phyloP scores from a whole-genome alignment of 1,140 invertebrate genomes.

The Camponotus floridanus region DNA sequence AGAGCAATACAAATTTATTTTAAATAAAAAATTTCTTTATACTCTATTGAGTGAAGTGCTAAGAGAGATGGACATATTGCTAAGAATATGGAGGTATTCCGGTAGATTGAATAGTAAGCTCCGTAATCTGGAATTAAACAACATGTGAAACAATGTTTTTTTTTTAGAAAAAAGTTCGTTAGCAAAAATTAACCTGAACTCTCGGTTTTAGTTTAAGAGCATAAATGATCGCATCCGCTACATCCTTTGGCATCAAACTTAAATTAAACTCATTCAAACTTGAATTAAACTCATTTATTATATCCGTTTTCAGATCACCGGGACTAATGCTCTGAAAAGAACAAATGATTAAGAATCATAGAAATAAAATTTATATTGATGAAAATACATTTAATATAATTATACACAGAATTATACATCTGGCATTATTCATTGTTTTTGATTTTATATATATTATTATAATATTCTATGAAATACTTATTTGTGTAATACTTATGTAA shows the following conservation, averaged over 20 bases:
- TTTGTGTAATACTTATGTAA: neutral
- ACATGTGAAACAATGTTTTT: constrained; percentile 22
- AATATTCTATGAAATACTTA: neutral
- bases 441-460: too few species aligned
- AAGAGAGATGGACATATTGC: too few species aligned
- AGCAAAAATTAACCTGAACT: constrained; percentile 79
- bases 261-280: too few species aligned
- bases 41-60: too few species aligned
- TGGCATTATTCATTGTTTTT: neutral
- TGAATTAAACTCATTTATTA: constrained; percentile 27
- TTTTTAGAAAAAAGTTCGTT: neutral
- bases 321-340: constrained; percentile 82
- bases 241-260: constrained; percentile 75
- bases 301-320: constrained; percentile 79
- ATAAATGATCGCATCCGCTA: constrained; percentile 84
- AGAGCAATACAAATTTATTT: too few species aligned
- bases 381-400: too few species aligned
- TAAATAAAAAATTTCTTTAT: too few species aligned
- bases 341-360: neutral
- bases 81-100: constrained; percentile 43
- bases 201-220: constrained; percentile 82
- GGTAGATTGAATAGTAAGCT: constrained; percentile 73
- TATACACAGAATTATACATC: too few species aligned
- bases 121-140: constrained; percentile 74
- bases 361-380: too few species aligned